Base-by-base conservation (phyloP, 2,888 invertebrate genomes). In the Drosophila aldrichi region DNA sequence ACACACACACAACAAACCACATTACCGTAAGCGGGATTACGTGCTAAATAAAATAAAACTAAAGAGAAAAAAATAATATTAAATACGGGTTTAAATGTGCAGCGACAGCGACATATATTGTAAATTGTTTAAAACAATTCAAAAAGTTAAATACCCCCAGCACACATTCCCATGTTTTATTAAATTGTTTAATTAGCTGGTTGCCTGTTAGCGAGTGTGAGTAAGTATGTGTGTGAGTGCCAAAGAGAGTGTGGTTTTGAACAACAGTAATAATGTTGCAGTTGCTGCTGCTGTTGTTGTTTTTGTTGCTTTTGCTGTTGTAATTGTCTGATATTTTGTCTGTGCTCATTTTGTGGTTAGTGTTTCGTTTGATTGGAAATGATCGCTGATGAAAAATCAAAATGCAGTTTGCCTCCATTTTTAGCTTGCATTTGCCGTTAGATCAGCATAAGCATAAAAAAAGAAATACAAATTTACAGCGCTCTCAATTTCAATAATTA, bases 11-110 rank as follows among this genome's bases (percentile, higher is more conserved):
- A 22, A 32, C 7, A 52, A 6, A 25, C 16, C 20, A 51, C 25
- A 67, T 60, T 44, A 43, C 48, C 59, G 59, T 46, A 57, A 46
- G 34, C 44, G 44, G 49, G 32, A 38, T 38, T 67, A 62, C 55
- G 68, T 77, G 77, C 70, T 64, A 69, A 77, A 68, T 65, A 46
- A 70, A 58, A 62, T 57, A 52, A 20, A 74, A 55, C 10, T 29
- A n/a, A 48, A 29, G 3, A 8, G 0, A 68, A 69, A 69, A 73
- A 69, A 67, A 73, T n/a, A n/a, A n/a, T n/a, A 58, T 70, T 63
- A 72, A 85, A 78, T 68, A 68, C 76, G 55, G 49, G 79, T 67
- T 78, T 74, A 52, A 79, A 74, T 79, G 81, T 82, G 81, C 83
- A 72, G 56, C 77, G 59, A 66, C 81, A 63, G 36, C 68, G 48